Evolutionary conservation across 2,888 invertebrate genomes (phyloP), one percentile per base, ranked within the genome.

Genomic region (Conops quadrifasciatus): DNA sequence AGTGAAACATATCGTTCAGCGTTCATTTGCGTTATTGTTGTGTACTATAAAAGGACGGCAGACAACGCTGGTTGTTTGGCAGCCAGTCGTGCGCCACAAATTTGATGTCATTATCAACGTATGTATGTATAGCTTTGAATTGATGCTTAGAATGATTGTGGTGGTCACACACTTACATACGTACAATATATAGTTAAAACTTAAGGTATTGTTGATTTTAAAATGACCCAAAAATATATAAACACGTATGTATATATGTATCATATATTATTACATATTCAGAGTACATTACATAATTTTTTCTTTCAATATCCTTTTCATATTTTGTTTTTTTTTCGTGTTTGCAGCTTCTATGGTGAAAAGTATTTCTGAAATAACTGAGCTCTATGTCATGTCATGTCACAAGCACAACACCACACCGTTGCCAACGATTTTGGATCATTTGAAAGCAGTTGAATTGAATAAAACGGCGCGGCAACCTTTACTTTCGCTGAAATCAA

Each of bases 381-480:
- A 89, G 53, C 89, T 92, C 49, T 96, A 96, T 85, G 87, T 89
- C 80, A 88, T 89, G 79, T 90, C 94, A 65, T 95, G 95, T 85
- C 87, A 89, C 75, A 89, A 90, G 80, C 92, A 94, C 87, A 87
- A 87, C 80, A 91, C 93, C 19, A 87, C 88, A 78, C 93, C 94
- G 67, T 87, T 94, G 77, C 89, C 89, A 76, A 87, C 88, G 65
- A 89, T 95, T 71, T 80, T 94, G 77, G 88, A 90, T 74, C 94
- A 94, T 83, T 88, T 95, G 77, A 89, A 92, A 88, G 91, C 74
- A 16, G 73, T 86, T 45, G 83, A 86, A 73, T 75, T 85, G 47
- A 79, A 80, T 36, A 80, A 79, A 73, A 72, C 78, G 70, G 71
- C 75, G 60, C 88, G 93, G n/a, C 90, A 90, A 64, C 88, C 90